A percentile compares a stretch with the other conserved stretches of the same genome.
Evolutionary conservation across 2,888 invertebrate genomes (phyloP).

Genomic region (Phragmatobia fuliginosa): DNA sequence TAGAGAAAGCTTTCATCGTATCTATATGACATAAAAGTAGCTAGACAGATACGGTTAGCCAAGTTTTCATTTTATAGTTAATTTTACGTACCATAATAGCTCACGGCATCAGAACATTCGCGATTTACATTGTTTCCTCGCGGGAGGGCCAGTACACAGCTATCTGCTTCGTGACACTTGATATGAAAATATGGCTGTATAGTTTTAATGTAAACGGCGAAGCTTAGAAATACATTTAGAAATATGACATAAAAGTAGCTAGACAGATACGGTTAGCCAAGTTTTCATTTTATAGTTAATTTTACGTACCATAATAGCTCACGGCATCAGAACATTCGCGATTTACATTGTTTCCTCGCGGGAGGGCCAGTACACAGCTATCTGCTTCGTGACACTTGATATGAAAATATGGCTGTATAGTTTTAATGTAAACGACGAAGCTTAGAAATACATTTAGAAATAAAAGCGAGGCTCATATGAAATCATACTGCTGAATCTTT

Average conservation of each 20-base stretch:
- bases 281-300: slow-evolving; percentile 27
- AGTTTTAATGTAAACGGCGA: slow-evolving; percentile 18
- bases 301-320: slow-evolving; percentile 31
- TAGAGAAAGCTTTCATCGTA: not conserved
- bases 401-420: slow-evolving; percentile 38
- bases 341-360: slow-evolving; percentile 34
- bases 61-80: slow-evolving; percentile 27
- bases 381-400: slow-evolving; percentile 46
- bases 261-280: not conserved
- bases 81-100: slow-evolving; percentile 31
- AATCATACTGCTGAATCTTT: not conserved
- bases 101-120: slow-evolving; percentile 33
- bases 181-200: slow-evolving; percentile 40
- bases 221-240: not conserved
- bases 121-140: slow-evolving; percentile 34
- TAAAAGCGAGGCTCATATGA: not conserved
- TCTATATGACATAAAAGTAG: not conserved
- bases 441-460: slow-evolving; percentile 1
- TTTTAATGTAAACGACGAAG: slow-evolving; percentile 11
- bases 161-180: slow-evolving; percentile 45
- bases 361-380: slow-evolving; percentile 26
- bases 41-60: not conserved
- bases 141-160: slow-evolving; percentile 25
- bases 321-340: slow-evolving; percentile 34
- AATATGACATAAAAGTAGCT: too few relatives aligned